Evolutionary conservation across 2,888 invertebrate genomes (phyloP), one percentile per base, ranked within the genome.

Genomic region (Tachina lurida): DNA sequence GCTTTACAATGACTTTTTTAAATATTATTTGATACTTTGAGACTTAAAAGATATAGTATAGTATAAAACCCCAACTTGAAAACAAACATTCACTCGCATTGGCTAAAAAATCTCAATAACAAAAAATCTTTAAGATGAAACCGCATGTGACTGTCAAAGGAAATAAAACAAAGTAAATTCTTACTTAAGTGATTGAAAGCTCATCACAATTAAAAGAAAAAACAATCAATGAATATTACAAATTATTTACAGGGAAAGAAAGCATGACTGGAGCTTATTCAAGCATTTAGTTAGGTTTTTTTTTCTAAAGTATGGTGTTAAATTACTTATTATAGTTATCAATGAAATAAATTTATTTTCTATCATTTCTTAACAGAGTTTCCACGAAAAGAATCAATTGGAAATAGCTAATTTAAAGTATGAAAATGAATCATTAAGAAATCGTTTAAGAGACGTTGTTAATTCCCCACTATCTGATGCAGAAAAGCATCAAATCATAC

Each of bases 391-490:
- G 88, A 91, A 91, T 88, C 92, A 91, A 88, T 89, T 91, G 90
- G 93, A 93, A 90, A 92, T 93, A 75, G 91, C 91, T 87, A 95
- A 95, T 89, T 93, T 96, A 80, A 94, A 95, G 84, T 96, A 96
- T 92, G 97, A 97, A 94, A 96, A 97, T 93, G 96, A 95, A 74
- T 94, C 95, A 87, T 92, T 97, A 91, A 94, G 96, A 87, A 95
- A 95, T 91, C 94, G 96, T 88, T 94, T 97, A 89, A 95, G 96
- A 88, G 96, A 96, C 93, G 96, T 97, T 78, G 95, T 95, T 60
- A 96, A 96, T 93, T 96, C 97, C 85, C 96, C 97, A 87, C 93
- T 97, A 88, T 96, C 96, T 70, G 97, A 97, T 93, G 95, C 95
- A 89, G 96, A 97, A 93, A 97, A 97, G 93, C 95, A 96, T 90